A percentile compares a stretch with the other conserved stretches of the same genome.
These are phyloP conservation scores for Mohoua ochrocephala DNA, from an alignment of 2,113 vertebrate species.

Conservation along the genomic window DNA sequence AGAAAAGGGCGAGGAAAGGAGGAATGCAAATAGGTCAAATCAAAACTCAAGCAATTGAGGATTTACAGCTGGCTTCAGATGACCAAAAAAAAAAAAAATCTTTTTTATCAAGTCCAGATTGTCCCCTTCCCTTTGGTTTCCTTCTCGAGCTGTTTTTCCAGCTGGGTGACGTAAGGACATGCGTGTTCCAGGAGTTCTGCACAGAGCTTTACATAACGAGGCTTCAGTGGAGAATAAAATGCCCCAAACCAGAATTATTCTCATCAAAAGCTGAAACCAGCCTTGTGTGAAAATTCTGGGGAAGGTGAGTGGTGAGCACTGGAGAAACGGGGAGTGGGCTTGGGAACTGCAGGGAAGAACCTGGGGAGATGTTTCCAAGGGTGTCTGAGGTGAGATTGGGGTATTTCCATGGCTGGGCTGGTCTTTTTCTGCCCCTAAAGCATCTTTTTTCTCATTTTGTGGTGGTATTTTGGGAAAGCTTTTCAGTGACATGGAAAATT, in stretches of 20 bases:
- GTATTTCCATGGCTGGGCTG: neutral
- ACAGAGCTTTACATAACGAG: neutral
- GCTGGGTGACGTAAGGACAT: neutral
- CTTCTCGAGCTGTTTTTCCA: neutral
- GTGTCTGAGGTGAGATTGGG: neutral
- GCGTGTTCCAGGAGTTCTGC: neutral
- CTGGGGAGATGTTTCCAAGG: neutral
- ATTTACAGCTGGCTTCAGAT: neutral
- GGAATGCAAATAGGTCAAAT: neutral
- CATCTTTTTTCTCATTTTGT: neutral
- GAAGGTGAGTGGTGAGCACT: neutral
- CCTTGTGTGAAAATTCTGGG: neutral
- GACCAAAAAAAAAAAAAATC: neutral
- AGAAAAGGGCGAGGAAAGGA: neutral
- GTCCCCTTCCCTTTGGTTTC: neutral
- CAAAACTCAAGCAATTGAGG: neutral
- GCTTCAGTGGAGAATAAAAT: neutral
- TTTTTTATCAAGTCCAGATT: neutral
- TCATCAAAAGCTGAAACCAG: neutral
- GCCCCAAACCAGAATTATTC: neutral
- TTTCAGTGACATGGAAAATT: neutral
- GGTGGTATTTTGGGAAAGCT: neutral
- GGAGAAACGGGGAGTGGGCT: fast-evolving
- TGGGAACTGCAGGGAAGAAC: neutral
- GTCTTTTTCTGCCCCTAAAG: neutral